Evolutionary conservation across 2,113 vertebrate genomes (phyloP).

Genomic region (Bambusicola thoracicus): DNA sequence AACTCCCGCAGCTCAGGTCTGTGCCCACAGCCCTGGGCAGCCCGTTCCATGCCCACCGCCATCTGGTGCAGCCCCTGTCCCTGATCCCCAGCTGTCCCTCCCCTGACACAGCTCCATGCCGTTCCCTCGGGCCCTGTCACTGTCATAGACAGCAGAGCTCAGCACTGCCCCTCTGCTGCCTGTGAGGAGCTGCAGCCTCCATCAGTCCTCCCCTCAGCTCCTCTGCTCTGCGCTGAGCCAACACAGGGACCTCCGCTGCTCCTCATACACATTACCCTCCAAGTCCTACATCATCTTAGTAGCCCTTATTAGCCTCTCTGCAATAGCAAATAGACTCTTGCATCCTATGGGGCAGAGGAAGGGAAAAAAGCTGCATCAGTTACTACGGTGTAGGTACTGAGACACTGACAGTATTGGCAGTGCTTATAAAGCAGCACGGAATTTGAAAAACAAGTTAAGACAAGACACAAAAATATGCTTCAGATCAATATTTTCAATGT

Average conservation of each 20-base stretch:
- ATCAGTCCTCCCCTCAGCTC: too few species aligned
- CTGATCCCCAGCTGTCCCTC: neutral
- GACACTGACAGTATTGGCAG: neutral
- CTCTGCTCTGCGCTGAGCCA: too few species aligned
- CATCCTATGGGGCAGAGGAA: neutral
- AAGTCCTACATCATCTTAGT: too few species aligned
- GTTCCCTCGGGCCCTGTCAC: too few species aligned
- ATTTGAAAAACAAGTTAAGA: constrained; percentile 6
- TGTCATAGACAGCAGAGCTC: too few species aligned
- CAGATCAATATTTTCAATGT: neutral
- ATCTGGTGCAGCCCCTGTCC: neutral
- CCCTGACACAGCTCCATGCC: too few species aligned
- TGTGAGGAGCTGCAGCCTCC: too few species aligned
- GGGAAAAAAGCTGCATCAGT: neutral
- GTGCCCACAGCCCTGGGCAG: neutral
- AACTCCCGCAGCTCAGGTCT: neutral
- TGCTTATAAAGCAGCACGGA: neutral
- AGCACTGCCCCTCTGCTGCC: too few species aligned
- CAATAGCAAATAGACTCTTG: neutral
- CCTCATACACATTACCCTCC: too few species aligned
- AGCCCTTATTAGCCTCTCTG: too few species aligned
- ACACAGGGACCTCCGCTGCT: too few species aligned
- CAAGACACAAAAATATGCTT: neutral
- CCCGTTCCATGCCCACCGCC: neutral
- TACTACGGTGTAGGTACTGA: neutral